A percentile compares a stretch with the other conserved stretches of the same genome.
These are phyloP conservation scores for Nymphalis io DNA, from an alignment of 1,140 invertebrate genomes.

Conservation along the genomic window DNA sequence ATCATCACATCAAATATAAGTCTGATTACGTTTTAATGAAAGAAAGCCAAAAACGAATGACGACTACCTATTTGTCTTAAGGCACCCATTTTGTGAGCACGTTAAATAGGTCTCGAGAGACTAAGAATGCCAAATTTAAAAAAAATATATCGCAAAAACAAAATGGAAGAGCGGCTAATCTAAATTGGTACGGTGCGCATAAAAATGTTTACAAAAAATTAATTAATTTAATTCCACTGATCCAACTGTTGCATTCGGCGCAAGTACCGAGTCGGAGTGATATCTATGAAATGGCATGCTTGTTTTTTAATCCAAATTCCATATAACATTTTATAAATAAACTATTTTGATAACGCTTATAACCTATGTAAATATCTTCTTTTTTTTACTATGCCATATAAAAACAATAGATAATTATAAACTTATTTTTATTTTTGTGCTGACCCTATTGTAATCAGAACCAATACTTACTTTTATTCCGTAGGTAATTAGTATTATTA, in stretches of 20 bases:
- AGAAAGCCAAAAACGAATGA: constrained; percentile 9
- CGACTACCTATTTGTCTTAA: constrained; percentile 1
- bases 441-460: constrained; percentile 50
- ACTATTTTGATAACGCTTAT: background rate
- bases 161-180: constrained; percentile 60
- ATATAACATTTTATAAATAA: no score
- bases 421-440: constrained; percentile 29
- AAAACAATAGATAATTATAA: no score
- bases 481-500: constrained; percentile 59
- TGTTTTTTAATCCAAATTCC: background rate
- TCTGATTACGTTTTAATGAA: background rate
- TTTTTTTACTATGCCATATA: no score
- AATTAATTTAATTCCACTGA: background rate
- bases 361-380: no score
- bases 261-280: no score
- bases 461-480: constrained; percentile 59
- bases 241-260: no score
- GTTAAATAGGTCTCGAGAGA: constrained; percentile 54
- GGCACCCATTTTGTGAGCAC: constrained; percentile 33
- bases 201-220: constrained; percentile 32
- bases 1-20: no score
- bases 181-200: constrained; percentile 62
- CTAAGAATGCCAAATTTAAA: constrained; percentile 57
- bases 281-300: no score
- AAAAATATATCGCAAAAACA: constrained; percentile 56